phyloP scores from a whole-genome alignment of 2,797 vertebrate species.

The Amblyraja radiata region DNA sequence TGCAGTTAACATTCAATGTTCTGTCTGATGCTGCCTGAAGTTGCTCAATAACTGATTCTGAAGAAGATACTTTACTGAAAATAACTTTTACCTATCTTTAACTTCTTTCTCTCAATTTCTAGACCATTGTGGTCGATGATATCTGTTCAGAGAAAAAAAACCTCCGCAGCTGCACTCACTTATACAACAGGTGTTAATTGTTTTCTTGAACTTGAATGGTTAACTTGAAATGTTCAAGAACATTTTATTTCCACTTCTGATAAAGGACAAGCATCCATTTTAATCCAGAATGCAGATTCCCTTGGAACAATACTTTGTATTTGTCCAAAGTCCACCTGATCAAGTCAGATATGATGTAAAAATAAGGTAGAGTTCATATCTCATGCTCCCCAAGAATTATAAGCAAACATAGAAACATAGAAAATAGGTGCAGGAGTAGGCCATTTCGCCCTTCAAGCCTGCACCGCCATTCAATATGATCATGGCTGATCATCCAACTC shows the following conservation, averaged over 20 bases:
- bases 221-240: neutral
- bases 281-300: neutral
- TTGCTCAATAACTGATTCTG: neutral
- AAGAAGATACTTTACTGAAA: neutral
- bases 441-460: too few relatives aligned
- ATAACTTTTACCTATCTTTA: neutral
- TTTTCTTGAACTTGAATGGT: neutral
- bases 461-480: too few relatives aligned
- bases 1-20: neutral
- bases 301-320: neutral
- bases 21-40: neutral
- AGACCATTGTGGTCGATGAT: neutral
- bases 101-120: slow-evolving; percentile 14
- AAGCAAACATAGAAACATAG: neutral
- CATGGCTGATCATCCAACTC: too few relatives aligned
- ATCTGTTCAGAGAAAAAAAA: neutral
- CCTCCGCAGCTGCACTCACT: neutral
- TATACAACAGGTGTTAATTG: neutral
- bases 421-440: too few relatives aligned
- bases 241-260: neutral
- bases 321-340: neutral
- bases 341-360: neutral
- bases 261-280: neutral
- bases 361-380: neutral
- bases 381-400: neutral